Evolutionary conservation across 1,140 invertebrate species (phyloP).

Genomic region (Drosophila kurseongensis): DNA sequence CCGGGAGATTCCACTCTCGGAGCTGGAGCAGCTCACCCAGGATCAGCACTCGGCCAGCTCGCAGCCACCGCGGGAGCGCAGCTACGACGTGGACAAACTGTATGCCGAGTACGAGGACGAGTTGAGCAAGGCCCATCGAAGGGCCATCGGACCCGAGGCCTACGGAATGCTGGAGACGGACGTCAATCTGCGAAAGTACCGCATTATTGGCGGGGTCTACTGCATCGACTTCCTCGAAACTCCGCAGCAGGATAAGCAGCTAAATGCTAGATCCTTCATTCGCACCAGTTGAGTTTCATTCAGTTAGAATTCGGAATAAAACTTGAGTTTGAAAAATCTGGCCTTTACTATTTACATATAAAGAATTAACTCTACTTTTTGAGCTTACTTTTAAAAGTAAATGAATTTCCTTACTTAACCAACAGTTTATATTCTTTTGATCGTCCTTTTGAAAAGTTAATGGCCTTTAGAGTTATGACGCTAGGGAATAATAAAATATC

Average conservation of each 20-base stretch:
- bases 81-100: slow-evolving; percentile 78
- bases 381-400: too few relatives aligned
- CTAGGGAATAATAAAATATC: too few relatives aligned
- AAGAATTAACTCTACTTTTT: too few relatives aligned
- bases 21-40: slow-evolving; percentile 67
- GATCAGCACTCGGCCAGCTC: slow-evolving; percentile 64
- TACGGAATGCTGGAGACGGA: slow-evolving; percentile 85
- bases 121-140: slow-evolving; percentile 75
- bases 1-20: slow-evolving; percentile 59
- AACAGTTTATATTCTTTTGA: too few relatives aligned
- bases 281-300: slow-evolving; percentile 60
- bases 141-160: slow-evolving; percentile 73
- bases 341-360: too few relatives aligned
- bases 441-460: too few relatives aligned
- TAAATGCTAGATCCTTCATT: slow-evolving; percentile 83
- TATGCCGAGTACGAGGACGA: slow-evolving; percentile 84
- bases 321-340: too few relatives aligned
- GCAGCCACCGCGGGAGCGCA: slow-evolving; percentile 54
- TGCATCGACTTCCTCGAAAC: slow-evolving; percentile 88
- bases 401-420: too few relatives aligned
- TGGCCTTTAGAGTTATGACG: too few relatives aligned
- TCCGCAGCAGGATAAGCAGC: slow-evolving; percentile 86
- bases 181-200: slow-evolving; percentile 88
- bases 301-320: too few relatives aligned
- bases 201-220: slow-evolving; percentile 88